Evolutionary conservation across 2,888 invertebrate genomes (phyloP), one percentile per base, ranked within the genome.

Genomic region (Himalopsyche tibetana): DNA sequence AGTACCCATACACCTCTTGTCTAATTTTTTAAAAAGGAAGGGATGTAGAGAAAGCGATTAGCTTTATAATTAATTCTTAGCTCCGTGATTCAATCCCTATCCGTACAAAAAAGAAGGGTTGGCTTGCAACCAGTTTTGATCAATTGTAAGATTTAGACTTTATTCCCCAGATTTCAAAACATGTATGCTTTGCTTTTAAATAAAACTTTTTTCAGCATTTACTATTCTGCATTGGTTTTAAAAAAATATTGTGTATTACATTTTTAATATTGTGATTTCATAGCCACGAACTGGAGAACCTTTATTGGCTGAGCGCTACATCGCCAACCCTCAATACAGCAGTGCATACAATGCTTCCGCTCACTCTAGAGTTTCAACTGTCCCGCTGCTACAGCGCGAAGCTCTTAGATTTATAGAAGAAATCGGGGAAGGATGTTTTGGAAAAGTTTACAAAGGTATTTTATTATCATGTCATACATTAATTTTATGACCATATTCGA

Each of bases 341-440:
- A 95, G 95, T 55, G 94, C 91, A 88, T 92, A 91, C 89, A 92
- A 91, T 82, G 91, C 38, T 79, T 91, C 55, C 90, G 92, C 11
- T 91, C n/a, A 91, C 74, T 90, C 90, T 89, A 82, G 89, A 89
- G 19, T 87, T 86, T 38, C 89, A 89, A 51, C 90, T 84, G 95
- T 96, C 17, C 95, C 95, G 17, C 92, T 95, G 80, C 91, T 96
- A 79, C 93, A 94, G 82, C 92, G 95, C 82, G 96, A 95, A 87
- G 94, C 95, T 4, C 93, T 98, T 40, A 93, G 94, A 15, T 96
- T 96, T 90, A 91, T 96, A 5, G 95, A 96, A 89, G 96, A 96
- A 90, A 96, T 97, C 83, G 97, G 97, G 3, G 97, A 97, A 91
- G 97, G 97, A 1, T 97, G 96, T 90, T 98, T 97, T 90, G 97